phyloP scores from a whole-genome alignment of 2,888 invertebrate genomes.

The Cataglyphis albicans region DNA sequence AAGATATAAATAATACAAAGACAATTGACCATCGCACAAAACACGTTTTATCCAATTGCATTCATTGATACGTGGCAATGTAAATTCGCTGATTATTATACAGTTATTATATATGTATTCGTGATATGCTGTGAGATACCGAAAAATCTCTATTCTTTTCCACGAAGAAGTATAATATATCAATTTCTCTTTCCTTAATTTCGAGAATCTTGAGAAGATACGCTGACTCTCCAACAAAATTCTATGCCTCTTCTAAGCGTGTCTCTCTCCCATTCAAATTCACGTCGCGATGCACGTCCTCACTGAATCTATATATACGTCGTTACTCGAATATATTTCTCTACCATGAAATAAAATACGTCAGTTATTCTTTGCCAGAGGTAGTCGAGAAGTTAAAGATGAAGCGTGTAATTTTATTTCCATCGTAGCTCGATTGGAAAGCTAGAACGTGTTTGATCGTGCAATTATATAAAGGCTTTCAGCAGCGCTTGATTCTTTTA shows the following conservation, averaged over 20 bases:
- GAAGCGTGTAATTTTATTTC: constrained; percentile 34
- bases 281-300: constrained; percentile 22
- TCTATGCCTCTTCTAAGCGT: background rate
- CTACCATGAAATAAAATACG: constrained; percentile 36
- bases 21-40: constrained; percentile 70
- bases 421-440: constrained; percentile 15
- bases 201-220: constrained; percentile 41
- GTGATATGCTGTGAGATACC: constrained; percentile 41
- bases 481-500: background rate
- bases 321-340: background rate
- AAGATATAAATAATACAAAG: constrained; percentile 71
- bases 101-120: constrained; percentile 62
- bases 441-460: constrained; percentile 19
- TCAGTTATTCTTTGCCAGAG: constrained; percentile 28
- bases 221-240: constrained; percentile 44
- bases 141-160: constrained; percentile 35
- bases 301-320: constrained; percentile 22
- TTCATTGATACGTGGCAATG: constrained; percentile 48
- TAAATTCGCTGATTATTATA: constrained; percentile 69
- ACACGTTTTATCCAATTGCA: constrained; percentile 59
- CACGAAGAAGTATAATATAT: constrained; percentile 63
- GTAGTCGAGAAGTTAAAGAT: constrained; percentile 13
- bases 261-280: constrained; percentile 24
- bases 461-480: background rate
- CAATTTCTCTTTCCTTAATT: constrained; percentile 68